Base-by-base conservation (phyloP, 2,888 invertebrate species). In the Agrilus biguttatus region DNA sequence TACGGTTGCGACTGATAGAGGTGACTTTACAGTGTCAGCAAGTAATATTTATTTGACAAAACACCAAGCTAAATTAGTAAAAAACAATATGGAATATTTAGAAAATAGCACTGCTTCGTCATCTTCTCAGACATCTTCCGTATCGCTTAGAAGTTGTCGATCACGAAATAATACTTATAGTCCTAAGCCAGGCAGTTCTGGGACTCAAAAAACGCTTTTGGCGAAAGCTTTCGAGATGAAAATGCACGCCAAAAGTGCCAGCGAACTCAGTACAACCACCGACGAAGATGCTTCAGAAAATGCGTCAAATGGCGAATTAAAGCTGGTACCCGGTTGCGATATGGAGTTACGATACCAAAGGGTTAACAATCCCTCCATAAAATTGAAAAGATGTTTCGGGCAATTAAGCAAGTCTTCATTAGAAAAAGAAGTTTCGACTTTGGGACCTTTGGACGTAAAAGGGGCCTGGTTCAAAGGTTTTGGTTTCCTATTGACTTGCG, bases 401-500 rank as follows among this genome's bases (percentile, higher is more conserved):
- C 68, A 71, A 1, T 70, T 71, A 47, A 71, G 70, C 47, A 72
- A 67, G 48, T 63, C 68, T 10, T 55, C 70, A 17, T 65, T 63
- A 2, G 72, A 71, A 53, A 67, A 69, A 19, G 70, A 71, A 41
- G 69, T 69, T 45, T 70, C 70, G 0, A 58, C 60, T 0, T 57
- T 77, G 2, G 79, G 78, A 0, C 77, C 77, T 0, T 71, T 78
- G 14, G 76, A 48, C 36, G 53, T 42, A 45, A 53, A 52, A 0
- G 70, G 70, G 13, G 65, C 68, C 47, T 45, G 62, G 63, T 78
- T 79, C 53, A 66, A 67, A 1, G 75, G 73, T 1, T 62, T 73
- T 41, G 70, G 71, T 42, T 78, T 78, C 55, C 53, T 78, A 33
- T 54, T 79, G 0, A 77, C 77, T 0, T 77, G 75, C 48, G 72